Evolutionary conservation across 2,888 invertebrate genomes (phyloP).

Genomic region (Stictocephala bisonia): DNA sequence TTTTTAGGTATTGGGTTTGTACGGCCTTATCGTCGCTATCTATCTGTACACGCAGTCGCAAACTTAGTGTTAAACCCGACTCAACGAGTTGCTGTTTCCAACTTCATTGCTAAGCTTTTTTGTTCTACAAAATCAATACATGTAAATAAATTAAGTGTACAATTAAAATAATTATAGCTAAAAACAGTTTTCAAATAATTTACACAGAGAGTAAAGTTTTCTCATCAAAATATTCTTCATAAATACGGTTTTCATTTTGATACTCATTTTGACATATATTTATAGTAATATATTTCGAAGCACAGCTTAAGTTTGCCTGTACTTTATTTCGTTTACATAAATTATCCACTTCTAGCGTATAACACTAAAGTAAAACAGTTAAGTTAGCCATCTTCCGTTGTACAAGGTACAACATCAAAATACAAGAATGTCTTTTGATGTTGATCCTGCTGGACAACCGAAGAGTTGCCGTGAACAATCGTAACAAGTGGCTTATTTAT

Average conservation of each 20-base stretch:
- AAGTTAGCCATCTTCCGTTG: too few species aligned
- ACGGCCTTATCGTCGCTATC: constrained; percentile 99
- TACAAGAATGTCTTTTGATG: too few species aligned
- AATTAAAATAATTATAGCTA: too few species aligned
- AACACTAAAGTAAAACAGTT: neutral
- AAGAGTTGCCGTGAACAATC: too few species aligned
- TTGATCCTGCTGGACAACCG: too few species aligned
- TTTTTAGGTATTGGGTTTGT: constrained; percentile 91
- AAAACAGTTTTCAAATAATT: too few species aligned
- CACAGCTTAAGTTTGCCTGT: constrained; percentile 10
- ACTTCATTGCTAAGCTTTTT: too few species aligned
- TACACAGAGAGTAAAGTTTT: too few species aligned
- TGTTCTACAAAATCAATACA: neutral
- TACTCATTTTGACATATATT: too few species aligned
- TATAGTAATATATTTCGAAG: neutral
- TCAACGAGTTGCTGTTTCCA: neutral
- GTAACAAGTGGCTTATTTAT: constrained; percentile 20
- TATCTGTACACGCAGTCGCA: constrained; percentile 90
- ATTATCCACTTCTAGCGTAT: constrained; percentile 22
- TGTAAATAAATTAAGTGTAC: constrained; percentile 2
- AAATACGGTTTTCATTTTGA: too few species aligned
- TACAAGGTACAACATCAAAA: too few species aligned
- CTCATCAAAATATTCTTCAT: too few species aligned
- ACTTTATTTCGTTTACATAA: constrained; percentile 35
- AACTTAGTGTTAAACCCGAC: neutral